Conservation (phyloP, 1,140 invertebrate species). For the Trichonephila clavipes region DNA sequence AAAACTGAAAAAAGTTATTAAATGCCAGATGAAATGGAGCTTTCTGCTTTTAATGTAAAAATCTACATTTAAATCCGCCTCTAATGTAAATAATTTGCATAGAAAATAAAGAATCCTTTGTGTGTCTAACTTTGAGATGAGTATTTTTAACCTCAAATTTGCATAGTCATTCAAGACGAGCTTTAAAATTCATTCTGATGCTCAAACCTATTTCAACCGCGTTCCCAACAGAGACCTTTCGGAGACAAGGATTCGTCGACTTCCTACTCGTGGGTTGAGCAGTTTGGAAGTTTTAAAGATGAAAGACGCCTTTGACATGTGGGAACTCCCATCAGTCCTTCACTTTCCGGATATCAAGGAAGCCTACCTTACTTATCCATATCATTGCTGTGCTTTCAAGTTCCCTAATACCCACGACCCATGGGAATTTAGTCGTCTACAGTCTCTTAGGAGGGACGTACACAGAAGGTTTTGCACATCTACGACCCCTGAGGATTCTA, state of each 20-base stretch:
- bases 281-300: slow-evolving; percentile 87
- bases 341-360: slow-evolving; percentile 84
- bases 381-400: slow-evolving; percentile 94
- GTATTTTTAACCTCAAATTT: too few relatives aligned
- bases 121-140: too few relatives aligned
- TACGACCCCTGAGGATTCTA: background rate
- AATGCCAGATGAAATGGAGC: too few relatives aligned
- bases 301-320: slow-evolving; percentile 86
- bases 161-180: too few relatives aligned
- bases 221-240: slow-evolving; percentile 86
- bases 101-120: too few relatives aligned
- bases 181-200: too few relatives aligned
- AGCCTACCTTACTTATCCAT: slow-evolving; percentile 89
- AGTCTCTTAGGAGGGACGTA: slow-evolving; percentile 48
- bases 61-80: too few relatives aligned
- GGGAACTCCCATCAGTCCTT: slow-evolving; percentile 91
- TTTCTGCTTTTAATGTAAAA: too few relatives aligned
- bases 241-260: slow-evolving; percentile 86
- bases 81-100: too few relatives aligned
- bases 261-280: slow-evolving; percentile 88
- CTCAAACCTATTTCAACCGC: too few relatives aligned
- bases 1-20: too few relatives aligned
- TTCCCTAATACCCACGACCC: slow-evolving; percentile 87
- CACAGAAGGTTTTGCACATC: slow-evolving; percentile 21
- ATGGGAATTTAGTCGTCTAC: slow-evolving; percentile 33